Percentiles rank a stretch among this genome's conserved stretches.
These are phyloP conservation scores for Platycercus adscitus DNA, from an alignment of 2,113 vertebrate genomes.

Conservation along the genomic window DNA sequence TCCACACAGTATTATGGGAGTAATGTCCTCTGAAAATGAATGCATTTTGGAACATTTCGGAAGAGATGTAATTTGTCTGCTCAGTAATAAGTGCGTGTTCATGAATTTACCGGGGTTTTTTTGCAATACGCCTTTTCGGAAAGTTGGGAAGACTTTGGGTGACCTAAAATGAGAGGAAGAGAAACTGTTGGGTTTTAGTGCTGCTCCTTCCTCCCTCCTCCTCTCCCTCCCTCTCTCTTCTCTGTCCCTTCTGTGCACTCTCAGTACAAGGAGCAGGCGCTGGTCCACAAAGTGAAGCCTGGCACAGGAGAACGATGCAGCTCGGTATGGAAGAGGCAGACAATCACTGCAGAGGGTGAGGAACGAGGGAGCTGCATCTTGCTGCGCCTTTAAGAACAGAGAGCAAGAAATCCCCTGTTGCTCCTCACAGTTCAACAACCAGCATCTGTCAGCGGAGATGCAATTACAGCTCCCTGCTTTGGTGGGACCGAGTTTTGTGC, in stretches of 20 bases:
- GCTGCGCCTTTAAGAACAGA: neutral
- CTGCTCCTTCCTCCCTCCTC: neutral
- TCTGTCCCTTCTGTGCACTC: neutral
- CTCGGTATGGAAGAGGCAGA: neutral
- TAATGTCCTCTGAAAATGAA: conserved; percentile 75
- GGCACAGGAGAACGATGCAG: neutral
- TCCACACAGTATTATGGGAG: conserved; percentile 69
- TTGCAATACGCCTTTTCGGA: conserved; percentile 22
- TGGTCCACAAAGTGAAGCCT: neutral
- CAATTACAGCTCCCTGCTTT: neutral
- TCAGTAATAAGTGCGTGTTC: conserved; percentile 67
- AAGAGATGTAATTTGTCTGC: conserved; percentile 72
- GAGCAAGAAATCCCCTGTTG: neutral
- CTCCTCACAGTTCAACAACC: neutral
- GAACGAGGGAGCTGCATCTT: neutral
- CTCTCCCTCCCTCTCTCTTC: neutral
- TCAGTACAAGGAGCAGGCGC: neutral
- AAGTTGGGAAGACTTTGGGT: conserved; percentile 46
- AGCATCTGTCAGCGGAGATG: neutral
- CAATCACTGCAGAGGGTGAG: neutral
- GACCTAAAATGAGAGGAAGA: conserved; percentile 17
- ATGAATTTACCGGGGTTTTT: conserved; percentile 44
- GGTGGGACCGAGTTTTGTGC: neutral
- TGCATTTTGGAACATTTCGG: conserved; percentile 69
- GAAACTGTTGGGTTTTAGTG: conserved; percentile 33